Percentiles rank a stretch among this genome's conserved stretches.
Conservation (phyloP, 92 coral and sea anemone species). For the Zoanthus sociatus region DNA sequence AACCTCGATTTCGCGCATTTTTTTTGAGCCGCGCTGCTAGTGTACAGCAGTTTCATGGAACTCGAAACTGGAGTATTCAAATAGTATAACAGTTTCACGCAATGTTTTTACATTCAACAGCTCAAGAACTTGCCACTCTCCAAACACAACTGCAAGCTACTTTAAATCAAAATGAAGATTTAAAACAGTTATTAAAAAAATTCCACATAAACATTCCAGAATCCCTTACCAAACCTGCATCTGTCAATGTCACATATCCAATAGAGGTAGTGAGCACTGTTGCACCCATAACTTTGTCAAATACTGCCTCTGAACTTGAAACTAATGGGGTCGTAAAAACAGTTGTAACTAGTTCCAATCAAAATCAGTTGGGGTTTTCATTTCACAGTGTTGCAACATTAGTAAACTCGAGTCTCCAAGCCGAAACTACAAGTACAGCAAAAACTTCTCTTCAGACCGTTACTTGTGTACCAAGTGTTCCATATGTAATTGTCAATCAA, state of each 20-base stretch:
- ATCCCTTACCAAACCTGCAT: slow-evolving; percentile 26
- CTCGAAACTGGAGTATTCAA: no score
- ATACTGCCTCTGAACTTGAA: slow-evolving; percentile 15
- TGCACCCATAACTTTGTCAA: slow-evolving; percentile 6
- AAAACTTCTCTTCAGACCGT: neutral
- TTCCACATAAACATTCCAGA: slow-evolving; percentile 66
- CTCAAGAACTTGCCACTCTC: slow-evolving; percentile 68
- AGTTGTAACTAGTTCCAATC: neutral
- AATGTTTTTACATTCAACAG: slow-evolving; percentile 49
- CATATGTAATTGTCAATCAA: slow-evolving; percentile 37
- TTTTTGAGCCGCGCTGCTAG: no score
- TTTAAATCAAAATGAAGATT: slow-evolving; percentile 60
- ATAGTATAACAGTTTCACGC: neutral
- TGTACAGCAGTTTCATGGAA: no score
- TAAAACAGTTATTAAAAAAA: slow-evolving; percentile 64
- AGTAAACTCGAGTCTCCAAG: slow-evolving; percentile 30
- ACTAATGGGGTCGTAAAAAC: neutral
- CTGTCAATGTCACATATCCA: slow-evolving; percentile 21
- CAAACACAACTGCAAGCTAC: slow-evolving; percentile 63
- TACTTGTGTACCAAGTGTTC: slow-evolving; percentile 41
- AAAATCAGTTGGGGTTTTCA: slow-evolving; percentile 37
- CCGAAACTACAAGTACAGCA: slow-evolving; percentile 14
- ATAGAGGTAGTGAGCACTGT: slow-evolving; percentile 3
- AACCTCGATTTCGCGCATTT: no score
- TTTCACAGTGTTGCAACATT: slow-evolving; percentile 47